phyloP scores from a whole-genome alignment of 2,797 vertebrate genomes.

The Botia almorhae region DNA sequence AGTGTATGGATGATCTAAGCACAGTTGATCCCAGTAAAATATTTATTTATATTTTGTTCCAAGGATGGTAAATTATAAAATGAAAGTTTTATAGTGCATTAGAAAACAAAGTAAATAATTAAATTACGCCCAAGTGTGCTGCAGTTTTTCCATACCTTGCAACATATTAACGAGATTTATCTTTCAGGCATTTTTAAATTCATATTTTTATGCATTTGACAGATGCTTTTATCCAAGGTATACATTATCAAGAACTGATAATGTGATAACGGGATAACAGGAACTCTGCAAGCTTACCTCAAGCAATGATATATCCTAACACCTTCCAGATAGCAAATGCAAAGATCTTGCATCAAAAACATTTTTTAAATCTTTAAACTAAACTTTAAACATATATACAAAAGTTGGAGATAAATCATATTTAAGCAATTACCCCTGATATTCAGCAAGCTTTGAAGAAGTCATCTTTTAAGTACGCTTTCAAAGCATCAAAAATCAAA shows the following conservation, averaged over 20 bases:
- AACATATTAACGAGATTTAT: background rate
- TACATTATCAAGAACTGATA: background rate
- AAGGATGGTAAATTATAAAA: background rate
- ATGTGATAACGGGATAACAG: background rate
- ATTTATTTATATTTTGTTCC: background rate
- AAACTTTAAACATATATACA: background rate
- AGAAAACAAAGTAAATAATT: background rate
- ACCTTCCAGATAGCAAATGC: background rate
- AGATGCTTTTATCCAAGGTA: slow-evolving; percentile 3
- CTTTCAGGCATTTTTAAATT: background rate
- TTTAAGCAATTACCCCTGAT: background rate
- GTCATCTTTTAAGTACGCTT: background rate
- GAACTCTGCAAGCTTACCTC: background rate
- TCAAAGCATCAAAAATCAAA: slow-evolving; percentile 14
- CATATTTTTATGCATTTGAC: background rate
- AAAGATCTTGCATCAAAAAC: background rate
- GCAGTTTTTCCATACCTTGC: background rate
- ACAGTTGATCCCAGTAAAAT: background rate
- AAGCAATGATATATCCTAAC: background rate
- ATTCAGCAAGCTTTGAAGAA: background rate
- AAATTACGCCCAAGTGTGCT: background rate
- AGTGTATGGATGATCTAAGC: slow-evolving; percentile 22
- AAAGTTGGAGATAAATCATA: background rate
- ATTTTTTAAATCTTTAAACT: background rate
- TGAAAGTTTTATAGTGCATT: background rate